Percentiles rank a stretch among this genome's conserved stretches.
These are phyloP conservation scores for Erynnis tages DNA, from an alignment of 2,888 invertebrate species.

Conservation along the genomic window DNA sequence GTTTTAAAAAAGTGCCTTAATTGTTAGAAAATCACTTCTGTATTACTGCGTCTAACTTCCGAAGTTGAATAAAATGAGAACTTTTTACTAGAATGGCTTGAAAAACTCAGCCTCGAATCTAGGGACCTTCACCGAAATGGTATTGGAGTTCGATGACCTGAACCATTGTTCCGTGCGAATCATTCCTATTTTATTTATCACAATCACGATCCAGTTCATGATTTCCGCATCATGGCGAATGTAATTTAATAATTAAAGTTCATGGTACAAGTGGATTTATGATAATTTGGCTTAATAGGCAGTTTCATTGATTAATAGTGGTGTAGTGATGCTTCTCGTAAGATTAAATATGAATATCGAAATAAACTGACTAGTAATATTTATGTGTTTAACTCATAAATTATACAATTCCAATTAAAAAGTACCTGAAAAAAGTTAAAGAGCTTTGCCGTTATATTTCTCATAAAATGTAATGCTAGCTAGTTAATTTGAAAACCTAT, in stretches of 20 bases:
- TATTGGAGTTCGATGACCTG: constrained; percentile 71
- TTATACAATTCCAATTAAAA: too few species aligned
- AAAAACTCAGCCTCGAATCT: constrained; percentile 59
- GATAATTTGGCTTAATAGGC: constrained; percentile 38
- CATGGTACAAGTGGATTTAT: constrained; percentile 57
- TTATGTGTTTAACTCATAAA: too few species aligned
- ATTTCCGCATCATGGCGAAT: constrained; percentile 73
- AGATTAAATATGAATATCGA: too few species aligned
- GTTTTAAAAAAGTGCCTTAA: too few species aligned
- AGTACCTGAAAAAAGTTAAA: too few species aligned
- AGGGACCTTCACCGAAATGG: constrained; percentile 77
- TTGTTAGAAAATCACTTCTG: neutral
- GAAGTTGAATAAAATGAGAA: constrained; percentile 25
- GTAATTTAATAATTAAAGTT: constrained; percentile 67
- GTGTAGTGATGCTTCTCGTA: too few species aligned
- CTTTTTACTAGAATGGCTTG: constrained; percentile 38
- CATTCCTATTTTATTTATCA: constrained; percentile 69
- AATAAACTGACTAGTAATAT: too few species aligned
- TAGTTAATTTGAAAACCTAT: too few species aligned
- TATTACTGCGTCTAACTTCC: neutral
- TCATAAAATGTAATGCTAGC: constrained; percentile 7
- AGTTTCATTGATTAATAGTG: too few species aligned
- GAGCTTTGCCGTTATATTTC: too few species aligned
- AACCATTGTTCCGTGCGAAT: constrained; percentile 67
- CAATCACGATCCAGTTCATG: constrained; percentile 63